Evolutionary conservation across 2,113 vertebrate genomes (phyloP).

Genomic region (Prunella himalayana): DNA sequence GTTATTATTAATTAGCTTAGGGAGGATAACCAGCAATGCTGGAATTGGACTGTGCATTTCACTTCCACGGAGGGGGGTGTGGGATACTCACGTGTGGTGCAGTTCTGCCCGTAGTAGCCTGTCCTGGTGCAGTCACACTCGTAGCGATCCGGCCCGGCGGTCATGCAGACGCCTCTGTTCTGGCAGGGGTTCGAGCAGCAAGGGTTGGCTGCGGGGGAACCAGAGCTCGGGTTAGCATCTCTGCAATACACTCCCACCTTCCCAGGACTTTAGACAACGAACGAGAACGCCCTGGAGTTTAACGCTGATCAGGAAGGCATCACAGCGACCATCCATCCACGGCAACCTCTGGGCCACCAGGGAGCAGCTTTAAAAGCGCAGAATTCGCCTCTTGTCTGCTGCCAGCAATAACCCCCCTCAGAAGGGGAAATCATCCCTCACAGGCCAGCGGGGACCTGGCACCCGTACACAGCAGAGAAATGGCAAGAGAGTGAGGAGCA

Average conservation of each 20-base stretch:
- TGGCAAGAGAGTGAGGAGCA: background rate
- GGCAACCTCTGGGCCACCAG: background rate
- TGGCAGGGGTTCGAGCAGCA: conserved; percentile 94
- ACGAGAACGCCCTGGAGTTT: too few relatives aligned
- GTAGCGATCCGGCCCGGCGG: conserved; percentile 73
- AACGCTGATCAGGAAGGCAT: background rate
- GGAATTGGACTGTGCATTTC: rapidly evolving
- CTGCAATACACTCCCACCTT: background rate
- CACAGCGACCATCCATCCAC: background rate
- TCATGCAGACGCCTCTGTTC: conserved; percentile 88
- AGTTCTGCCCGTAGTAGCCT: conserved; percentile 88
- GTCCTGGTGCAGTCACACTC: conserved; percentile 94
- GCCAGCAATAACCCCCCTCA: background rate
- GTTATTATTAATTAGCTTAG: background rate
- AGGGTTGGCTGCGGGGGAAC: conserved; percentile 76
- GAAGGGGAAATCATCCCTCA: background rate
- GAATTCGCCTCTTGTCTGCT: background rate
- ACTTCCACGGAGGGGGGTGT: too few relatives aligned
- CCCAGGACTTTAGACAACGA: rapidly evolving
- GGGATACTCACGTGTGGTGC: conserved; percentile 81
- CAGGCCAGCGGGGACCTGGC: background rate
- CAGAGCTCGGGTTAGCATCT: background rate
- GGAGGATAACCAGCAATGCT: background rate
- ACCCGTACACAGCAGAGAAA: background rate
- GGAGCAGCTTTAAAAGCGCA: background rate